Conservation (phyloP, 2,888 invertebrate species). For the Argyra leucocephala region DNA sequence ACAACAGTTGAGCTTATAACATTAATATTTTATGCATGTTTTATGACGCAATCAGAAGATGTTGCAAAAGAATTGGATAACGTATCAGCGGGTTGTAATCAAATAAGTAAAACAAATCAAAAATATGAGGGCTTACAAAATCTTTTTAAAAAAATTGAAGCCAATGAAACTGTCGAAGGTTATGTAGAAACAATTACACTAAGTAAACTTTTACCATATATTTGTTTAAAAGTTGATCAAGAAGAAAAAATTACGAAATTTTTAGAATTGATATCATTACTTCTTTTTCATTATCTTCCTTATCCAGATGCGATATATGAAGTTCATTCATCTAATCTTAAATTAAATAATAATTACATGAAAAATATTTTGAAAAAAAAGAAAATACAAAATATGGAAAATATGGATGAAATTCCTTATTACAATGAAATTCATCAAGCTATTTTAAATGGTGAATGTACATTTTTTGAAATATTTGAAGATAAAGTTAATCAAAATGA, state of each 20-base stretch:
- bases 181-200: conserved; percentile 36
- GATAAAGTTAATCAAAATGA: conserved; percentile 11
- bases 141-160: conserved; percentile 42
- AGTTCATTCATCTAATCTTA: conserved; percentile 27
- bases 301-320: conserved; percentile 29
- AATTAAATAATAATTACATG: conserved; percentile 29
- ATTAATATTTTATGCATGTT: conserved; percentile 28
- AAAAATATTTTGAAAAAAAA: conserved; percentile 25
- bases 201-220: conserved; percentile 37
- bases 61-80: conserved; percentile 24
- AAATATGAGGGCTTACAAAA: conserved; percentile 28
- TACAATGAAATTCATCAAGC: conserved; percentile 28
- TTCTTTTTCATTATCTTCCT: conserved; percentile 37
- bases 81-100: too few species aligned
- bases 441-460: conserved; percentile 23
- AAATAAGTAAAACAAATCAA: conserved; percentile 25
- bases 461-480: conserved; percentile 28
- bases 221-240: conserved; percentile 36
- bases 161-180: conserved; percentile 37
- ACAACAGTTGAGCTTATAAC: conserved; percentile 31
- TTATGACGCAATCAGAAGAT: neutral
- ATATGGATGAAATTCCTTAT: conserved; percentile 25
- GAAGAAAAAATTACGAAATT: conserved; percentile 37
- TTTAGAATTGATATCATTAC: conserved; percentile 38
- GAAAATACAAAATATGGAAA: conserved; percentile 12